Evolutionary conservation across 2,888 invertebrate genomes (phyloP).

Genomic region (Aricia artaxerxes): DNA sequence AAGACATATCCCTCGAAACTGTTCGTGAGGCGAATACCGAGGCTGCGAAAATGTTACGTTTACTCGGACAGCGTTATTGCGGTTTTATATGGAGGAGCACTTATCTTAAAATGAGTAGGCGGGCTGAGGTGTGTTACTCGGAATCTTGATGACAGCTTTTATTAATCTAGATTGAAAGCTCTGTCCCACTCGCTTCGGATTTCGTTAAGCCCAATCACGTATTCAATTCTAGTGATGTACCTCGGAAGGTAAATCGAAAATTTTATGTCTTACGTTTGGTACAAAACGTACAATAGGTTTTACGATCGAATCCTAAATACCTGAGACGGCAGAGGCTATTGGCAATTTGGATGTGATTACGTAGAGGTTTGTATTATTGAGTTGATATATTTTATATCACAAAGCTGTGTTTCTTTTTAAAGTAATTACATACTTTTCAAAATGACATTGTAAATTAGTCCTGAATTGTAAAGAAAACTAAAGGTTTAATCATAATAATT

Average conservation of each 20-base stretch:
- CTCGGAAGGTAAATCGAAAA: conserved; percentile 19
- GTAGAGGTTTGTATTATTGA: not conserved
- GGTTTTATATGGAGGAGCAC: conserved; percentile 67
- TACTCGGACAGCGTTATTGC: conserved; percentile 61
- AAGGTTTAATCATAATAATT: not conserved
- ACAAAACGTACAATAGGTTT: conserved; percentile 26
- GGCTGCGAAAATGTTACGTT: conserved; percentile 56
- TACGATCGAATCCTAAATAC: conserved; percentile 23
- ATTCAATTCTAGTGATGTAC: conserved; percentile 30
- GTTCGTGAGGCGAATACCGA: conserved; percentile 68
- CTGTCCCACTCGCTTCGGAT: conserved; percentile 28
- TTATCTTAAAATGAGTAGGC: conserved; percentile 49
- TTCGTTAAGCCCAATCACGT: conserved; percentile 28
- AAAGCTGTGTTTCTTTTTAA: no score
- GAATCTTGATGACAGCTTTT: conserved; percentile 36
- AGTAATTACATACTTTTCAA: no score
- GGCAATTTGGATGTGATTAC: not conserved
- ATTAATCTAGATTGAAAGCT: conserved; percentile 34
- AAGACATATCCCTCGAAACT: conserved; percentile 37
- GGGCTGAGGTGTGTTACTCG: conserved; percentile 38
- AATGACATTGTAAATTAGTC: no score
- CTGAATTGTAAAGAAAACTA: no score
- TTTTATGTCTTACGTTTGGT: conserved; percentile 27
- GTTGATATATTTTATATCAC: not conserved
- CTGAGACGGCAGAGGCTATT: not conserved